These are phyloP conservation scores for Sericinus montela DNA, from an alignment of 2,888 invertebrate genomes.

Conservation along the genomic window DNA sequence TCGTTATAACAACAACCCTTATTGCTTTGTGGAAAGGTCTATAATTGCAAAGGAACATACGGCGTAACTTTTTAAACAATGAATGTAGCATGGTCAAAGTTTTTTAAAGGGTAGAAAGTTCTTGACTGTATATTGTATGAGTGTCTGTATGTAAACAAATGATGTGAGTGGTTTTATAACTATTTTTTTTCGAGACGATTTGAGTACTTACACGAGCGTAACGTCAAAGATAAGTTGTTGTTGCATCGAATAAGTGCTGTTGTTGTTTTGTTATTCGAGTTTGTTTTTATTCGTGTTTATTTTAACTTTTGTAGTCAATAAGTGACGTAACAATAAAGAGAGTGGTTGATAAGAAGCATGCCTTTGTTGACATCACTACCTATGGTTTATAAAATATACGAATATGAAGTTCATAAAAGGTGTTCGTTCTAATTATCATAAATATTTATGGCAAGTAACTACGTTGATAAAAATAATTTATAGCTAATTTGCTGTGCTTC, in stretches of 20 bases:
- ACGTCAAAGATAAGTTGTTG: conserved; percentile 24
- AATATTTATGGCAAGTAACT: too few relatives aligned
- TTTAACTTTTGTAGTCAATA: conserved; percentile 18
- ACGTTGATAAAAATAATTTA: too few relatives aligned
- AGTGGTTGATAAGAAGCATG: too few relatives aligned
- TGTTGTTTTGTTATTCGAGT: conserved; percentile 23
- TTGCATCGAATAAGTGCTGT: conserved; percentile 20
- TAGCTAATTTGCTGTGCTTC: too few relatives aligned
- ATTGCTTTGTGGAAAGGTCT: conserved; percentile 14
- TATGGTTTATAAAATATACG: too few relatives aligned
- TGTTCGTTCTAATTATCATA: too few relatives aligned
- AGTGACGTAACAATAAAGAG: not conserved
- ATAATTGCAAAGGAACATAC: not conserved
- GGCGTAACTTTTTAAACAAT: conserved; percentile 1
- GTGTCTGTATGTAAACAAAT: conserved; percentile 22
- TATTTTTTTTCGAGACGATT: conserved; percentile 20
- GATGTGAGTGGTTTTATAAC: conserved; percentile 22
- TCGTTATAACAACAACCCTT: conserved; percentile 20
- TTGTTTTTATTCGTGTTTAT: conserved; percentile 19
- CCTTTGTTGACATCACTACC: too few relatives aligned
- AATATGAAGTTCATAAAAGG: too few relatives aligned
- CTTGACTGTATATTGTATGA: conserved; percentile 21
- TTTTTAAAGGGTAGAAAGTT: conserved; percentile 20
- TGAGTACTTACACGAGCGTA: conserved; percentile 21
- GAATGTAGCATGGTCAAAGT: conserved; percentile 16